Evolutionary conservation across 2,113 vertebrate species (phyloP), one percentile per base, ranked within the genome.

Genomic region (Microcebus murinus): DNA sequence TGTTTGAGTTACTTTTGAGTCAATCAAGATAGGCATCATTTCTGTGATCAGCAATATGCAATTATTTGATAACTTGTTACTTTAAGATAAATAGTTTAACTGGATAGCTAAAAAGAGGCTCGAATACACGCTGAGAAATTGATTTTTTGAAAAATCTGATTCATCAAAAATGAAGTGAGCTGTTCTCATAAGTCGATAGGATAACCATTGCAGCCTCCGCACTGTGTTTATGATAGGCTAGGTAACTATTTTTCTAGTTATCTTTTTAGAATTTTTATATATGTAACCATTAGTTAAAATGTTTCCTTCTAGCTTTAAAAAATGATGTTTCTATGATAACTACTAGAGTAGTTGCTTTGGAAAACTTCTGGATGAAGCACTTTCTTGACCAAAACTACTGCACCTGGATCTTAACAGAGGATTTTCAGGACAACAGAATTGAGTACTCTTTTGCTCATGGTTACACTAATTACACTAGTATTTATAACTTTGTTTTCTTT

Each of bases 81-180:
- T 70, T 87, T 55, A 76, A 95, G 95, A 84, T 91, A 96, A 88
- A 91, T 82, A 95, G 95, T 95, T 90, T 96, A 92, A 87, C n/a
- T 48, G 61, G 55, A 34, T 92, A 59, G 82, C 48, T 88, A 52
- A 57, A 93, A 90, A 91, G 52, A 61, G 87, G 65, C 59, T 92
- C 45, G 65, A 55, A 71, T 87, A 65, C 48, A 42, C 29, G 8
- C 50, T 96, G 86, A 67, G 48, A 93, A 97, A 96, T 95, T 87
- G 74, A 95, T 71, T 95, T 95, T 96, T 91, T 31, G 0, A 15
- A 27, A 87, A 79, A 73, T 94, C 42, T 25, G 70, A 71, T 95
- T 84, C 87, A 79, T 71, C 34, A 61, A 65, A 65, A 90, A 50
- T 36, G 68, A 57, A 77, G 77, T n/a, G 67, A 82, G 86, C n/a